These are phyloP conservation scores for Sarcophaga peregrina DNA, from an alignment of 1,140 invertebrate species.

Conservation along the genomic window DNA sequence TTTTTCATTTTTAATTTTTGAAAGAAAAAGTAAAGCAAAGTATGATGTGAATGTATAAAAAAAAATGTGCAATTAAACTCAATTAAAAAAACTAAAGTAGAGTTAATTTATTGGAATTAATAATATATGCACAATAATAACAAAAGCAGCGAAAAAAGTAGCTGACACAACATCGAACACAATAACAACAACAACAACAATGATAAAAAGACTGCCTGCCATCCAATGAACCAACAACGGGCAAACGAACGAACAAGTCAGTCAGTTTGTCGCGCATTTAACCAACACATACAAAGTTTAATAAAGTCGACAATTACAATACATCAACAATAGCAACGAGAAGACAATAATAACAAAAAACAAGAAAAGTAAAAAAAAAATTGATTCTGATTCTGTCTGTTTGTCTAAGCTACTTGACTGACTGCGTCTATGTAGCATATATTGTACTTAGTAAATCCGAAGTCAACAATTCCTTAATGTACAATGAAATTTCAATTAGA, in stretches of 20 bases:
- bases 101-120: slow-evolving; percentile 41
- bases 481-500: background rate
- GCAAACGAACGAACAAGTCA: background rate
- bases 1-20: background rate
- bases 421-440: background rate
- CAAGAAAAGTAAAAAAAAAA: background rate
- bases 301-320: background rate
- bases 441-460: too few relatives aligned
- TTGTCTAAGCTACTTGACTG: background rate
- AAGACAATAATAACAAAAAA: slow-evolving; percentile 16
- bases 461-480: background rate
- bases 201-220: background rate
- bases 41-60: slow-evolving; percentile 15
- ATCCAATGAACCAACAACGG: background rate
- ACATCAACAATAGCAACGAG: background rate
- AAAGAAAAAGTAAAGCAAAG: slow-evolving; percentile 29
- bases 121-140: slow-evolving; percentile 30
- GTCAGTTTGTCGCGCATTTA: background rate
- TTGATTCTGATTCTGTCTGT: background rate
- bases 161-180: slow-evolving; percentile 16
- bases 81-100: slow-evolving; percentile 36
- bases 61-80: slow-evolving; percentile 40
- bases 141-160: background rate
- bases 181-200: background rate
- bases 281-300: background rate